phyloP scores from a whole-genome alignment of 2,888 invertebrate species.

The Dryomyza anilis region DNA sequence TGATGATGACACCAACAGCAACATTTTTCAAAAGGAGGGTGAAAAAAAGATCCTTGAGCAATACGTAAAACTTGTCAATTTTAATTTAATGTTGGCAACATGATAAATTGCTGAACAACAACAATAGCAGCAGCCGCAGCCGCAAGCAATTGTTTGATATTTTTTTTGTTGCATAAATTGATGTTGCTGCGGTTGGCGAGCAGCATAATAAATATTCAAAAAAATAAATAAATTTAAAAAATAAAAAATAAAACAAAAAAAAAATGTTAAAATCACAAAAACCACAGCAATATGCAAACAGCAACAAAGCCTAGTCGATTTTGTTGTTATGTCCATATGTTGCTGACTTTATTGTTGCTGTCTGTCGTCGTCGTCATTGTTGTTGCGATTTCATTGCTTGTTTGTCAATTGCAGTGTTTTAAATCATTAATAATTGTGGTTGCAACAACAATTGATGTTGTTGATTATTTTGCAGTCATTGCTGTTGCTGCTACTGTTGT shows the following conservation, averaged over 20 bases:
- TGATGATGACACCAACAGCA: constrained; percentile 1
- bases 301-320: too few relatives aligned
- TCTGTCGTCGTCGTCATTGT: too few relatives aligned
- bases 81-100: too few relatives aligned
- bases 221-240: not conserved
- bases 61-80: too few relatives aligned
- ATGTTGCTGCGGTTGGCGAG: not conserved
- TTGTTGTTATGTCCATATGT: not conserved
- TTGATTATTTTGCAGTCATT: not conserved
- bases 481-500: not conserved
- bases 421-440: not conserved
- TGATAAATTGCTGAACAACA: too few relatives aligned
- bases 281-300: not conserved
- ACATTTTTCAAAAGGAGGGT: too few relatives aligned
- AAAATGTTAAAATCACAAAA: not conserved
- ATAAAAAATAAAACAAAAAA: not conserved
- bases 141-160: too few relatives aligned
- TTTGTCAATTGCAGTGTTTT: not conserved
- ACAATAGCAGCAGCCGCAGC: too few relatives aligned
- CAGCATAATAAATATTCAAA: not conserved
- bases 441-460: not conserved
- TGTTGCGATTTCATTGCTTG: too few relatives aligned
- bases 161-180: too few relatives aligned
- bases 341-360: not conserved
- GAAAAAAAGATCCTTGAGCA: too few relatives aligned